Base-by-base conservation (phyloP, 1,140 invertebrate genomes). In the Mya arenaria region DNA sequence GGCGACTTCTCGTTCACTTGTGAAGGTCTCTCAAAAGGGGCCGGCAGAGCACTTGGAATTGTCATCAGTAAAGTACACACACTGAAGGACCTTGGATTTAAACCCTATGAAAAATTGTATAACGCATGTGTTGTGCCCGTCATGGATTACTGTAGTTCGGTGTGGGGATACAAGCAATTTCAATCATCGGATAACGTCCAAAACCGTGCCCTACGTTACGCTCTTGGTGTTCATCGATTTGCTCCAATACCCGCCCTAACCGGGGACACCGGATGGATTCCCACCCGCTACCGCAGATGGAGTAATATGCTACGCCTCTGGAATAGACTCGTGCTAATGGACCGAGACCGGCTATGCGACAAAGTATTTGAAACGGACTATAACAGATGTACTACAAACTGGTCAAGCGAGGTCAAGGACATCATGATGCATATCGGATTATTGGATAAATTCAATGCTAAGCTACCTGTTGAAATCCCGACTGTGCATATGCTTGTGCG, bases 81-180 rank as follows among this genome's bases (percentile, higher is more conserved):
- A 8, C 39, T 74, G 37, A 74, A 58, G 39, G 4, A 15, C 19
- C 34, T 74, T 41, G 71, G 65, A 25, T 65, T 74, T 37, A 74
- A 74, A 68, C 69, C 66, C 5, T 79, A 41, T 55, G 73, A 75
- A 36, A 85, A 82, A 77, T 37, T 85, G 28, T 85, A 60, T 34
- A 34, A 58, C 32, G 55, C 73, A 0, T 72, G 71, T 63, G 84
- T 85, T 1, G 63, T 63, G 34, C 84, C 84, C 15, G 72, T 81
- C n/a, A 4, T 77, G 37, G 71, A 86, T 32, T 84, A 86, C 62
- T 41, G 56, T 37, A 52, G 60, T 8, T 52, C 52, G 37, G 65
- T 80, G 10, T 83, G 74, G 84, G 84, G 84, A 19, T 84, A 55
- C 30, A 62, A 52, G 58, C 34, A 56, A 48, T 80, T 37, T n/a